A percentile compares a stretch with the other conserved stretches of the same genome.
phyloP scores from a whole-genome alignment of 2,888 invertebrate species.

The Hirtodrosophila confusa region DNA sequence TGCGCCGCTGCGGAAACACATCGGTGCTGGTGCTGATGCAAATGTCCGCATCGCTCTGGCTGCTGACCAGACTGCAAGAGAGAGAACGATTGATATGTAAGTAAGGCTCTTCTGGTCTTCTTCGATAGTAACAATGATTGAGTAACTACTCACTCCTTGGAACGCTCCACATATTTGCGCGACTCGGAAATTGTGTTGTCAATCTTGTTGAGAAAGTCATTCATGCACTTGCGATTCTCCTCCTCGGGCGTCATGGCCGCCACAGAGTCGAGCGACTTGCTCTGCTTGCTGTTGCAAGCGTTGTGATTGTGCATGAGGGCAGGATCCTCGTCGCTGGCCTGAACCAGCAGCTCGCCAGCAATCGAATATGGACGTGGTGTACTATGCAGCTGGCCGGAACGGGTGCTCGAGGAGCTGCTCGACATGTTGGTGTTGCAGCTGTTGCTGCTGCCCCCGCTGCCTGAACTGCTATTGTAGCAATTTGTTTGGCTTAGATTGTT shows the following conservation, averaged over 20 bases:
- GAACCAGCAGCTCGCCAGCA: slow-evolving; percentile 84
- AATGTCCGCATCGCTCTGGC: slow-evolving; percentile 82
- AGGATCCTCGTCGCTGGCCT: slow-evolving; percentile 68
- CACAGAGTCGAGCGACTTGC: slow-evolving; percentile 85
- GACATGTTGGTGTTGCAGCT: slow-evolving; percentile 60
- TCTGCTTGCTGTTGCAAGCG: slow-evolving; percentile 80
- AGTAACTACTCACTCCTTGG: slow-evolving; percentile 90
- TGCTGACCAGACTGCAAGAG: slow-evolving; percentile 75
- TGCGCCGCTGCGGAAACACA: slow-evolving; percentile 75
- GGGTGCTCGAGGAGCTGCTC: slow-evolving; percentile 51
- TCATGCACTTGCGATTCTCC: slow-evolving; percentile 90
- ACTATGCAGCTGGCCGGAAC: slow-evolving; percentile 76
- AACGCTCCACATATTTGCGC: slow-evolving; percentile 92
- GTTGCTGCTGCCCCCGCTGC: slow-evolving; percentile 32
- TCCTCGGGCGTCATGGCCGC: slow-evolving; percentile 87
- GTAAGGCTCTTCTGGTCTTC: too few species aligned
- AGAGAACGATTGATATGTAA: neutral
- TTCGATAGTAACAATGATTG: too few species aligned
- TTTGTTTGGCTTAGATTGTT: slow-evolving; percentile 54
- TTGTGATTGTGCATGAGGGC: slow-evolving; percentile 65
- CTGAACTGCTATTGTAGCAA: slow-evolving; percentile 22
- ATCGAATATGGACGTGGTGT: slow-evolving; percentile 86
- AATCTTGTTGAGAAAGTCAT: slow-evolving; percentile 92
- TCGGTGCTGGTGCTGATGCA: slow-evolving; percentile 75
- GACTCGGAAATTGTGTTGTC: slow-evolving; percentile 93